phyloP scores from a whole-genome alignment of 1,140 invertebrate genomes.

The Eufriesea mexicana region DNA sequence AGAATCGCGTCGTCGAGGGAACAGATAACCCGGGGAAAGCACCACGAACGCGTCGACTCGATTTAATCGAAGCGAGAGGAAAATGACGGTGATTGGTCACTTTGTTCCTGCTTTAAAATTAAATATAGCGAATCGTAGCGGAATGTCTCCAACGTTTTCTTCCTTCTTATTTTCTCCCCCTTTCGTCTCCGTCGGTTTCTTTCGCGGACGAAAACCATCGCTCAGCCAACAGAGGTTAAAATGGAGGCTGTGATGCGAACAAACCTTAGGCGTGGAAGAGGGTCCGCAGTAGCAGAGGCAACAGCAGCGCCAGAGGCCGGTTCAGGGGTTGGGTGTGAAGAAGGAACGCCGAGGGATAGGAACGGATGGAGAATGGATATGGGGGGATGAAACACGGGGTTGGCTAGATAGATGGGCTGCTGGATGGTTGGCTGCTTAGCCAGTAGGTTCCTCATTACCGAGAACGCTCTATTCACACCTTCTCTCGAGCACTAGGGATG shows the following conservation, averaged over 20 bases:
- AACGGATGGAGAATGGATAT: constrained; percentile 63
- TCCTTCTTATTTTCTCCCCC: background rate
- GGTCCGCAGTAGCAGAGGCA: constrained; percentile 42
- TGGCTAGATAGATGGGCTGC: constrained; percentile 67
- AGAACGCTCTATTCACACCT: constrained; percentile 72
- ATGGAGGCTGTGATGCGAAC: constrained; percentile 67
- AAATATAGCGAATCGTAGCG: too few relatives aligned
- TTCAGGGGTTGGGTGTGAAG: constrained; percentile 54
- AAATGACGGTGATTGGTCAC: background rate
- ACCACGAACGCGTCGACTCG: background rate
- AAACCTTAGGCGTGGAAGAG: constrained; percentile 62
- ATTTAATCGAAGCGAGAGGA: too few relatives aligned
- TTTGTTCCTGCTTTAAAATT: background rate
- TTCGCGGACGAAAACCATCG: constrained; percentile 31
- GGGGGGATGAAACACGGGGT: constrained; percentile 62
- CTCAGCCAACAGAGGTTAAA: constrained; percentile 67
- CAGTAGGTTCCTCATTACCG: constrained; percentile 72
- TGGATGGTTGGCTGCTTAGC: constrained; percentile 70
- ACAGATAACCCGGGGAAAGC: background rate
- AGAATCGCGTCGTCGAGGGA: background rate
- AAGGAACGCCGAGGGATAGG: constrained; percentile 58
- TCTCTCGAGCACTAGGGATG: constrained; percentile 59
- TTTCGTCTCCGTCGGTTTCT: background rate
- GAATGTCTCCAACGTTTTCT: background rate
- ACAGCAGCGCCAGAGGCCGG: constrained; percentile 48